These are phyloP conservation scores for Heterodera filipjevi DNA, from an alignment of 2,888 invertebrate species.

Conservation along the genomic window DNA sequence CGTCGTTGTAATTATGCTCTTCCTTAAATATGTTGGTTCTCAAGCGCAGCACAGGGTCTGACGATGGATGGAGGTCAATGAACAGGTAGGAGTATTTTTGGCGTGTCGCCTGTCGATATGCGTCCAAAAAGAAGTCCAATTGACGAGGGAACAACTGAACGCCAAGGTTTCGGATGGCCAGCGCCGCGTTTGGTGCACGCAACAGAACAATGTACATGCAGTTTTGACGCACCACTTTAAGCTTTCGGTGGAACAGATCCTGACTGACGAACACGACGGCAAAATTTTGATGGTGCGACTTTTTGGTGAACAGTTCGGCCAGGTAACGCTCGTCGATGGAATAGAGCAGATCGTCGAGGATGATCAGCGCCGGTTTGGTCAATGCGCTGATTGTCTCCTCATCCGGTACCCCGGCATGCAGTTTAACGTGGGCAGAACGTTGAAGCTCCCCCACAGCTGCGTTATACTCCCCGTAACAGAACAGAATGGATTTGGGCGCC, in stretches of 20 bases:
- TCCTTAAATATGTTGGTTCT: conserved; percentile 38
- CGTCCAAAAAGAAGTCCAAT: conserved; percentile 28
- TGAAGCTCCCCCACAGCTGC: conserved; percentile 20
- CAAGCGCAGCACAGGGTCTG: conserved; percentile 10
- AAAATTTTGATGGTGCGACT: conserved; percentile 33
- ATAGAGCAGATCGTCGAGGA: conserved; percentile 29
- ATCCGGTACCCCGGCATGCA: neutral
- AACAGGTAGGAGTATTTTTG: conserved; percentile 29
- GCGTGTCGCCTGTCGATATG: conserved; percentile 3
- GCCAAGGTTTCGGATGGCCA: conserved; percentile 26
- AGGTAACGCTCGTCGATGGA: conserved; percentile 30
- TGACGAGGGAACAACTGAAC: conserved; percentile 31
- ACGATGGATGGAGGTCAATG: conserved; percentile 28
- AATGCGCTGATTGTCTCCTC: neutral
- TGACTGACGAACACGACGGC: conserved; percentile 34
- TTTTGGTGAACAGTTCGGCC: conserved; percentile 39
- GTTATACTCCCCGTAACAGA: conserved; percentile 28
- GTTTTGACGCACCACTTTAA: conserved; percentile 36
- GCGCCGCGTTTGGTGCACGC: conserved; percentile 25
- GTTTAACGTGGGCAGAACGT: conserved; percentile 16
- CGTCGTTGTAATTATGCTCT: conserved; percentile 24
- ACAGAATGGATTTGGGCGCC: conserved; percentile 11
- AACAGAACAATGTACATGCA: conserved; percentile 29
- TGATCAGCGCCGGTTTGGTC: neutral
- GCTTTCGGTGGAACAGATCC: conserved; percentile 31